Evolutionary conservation across 2,888 invertebrate species (phyloP), one percentile per base, ranked within the genome.

Genomic region (Orthosia gothica): DNA sequence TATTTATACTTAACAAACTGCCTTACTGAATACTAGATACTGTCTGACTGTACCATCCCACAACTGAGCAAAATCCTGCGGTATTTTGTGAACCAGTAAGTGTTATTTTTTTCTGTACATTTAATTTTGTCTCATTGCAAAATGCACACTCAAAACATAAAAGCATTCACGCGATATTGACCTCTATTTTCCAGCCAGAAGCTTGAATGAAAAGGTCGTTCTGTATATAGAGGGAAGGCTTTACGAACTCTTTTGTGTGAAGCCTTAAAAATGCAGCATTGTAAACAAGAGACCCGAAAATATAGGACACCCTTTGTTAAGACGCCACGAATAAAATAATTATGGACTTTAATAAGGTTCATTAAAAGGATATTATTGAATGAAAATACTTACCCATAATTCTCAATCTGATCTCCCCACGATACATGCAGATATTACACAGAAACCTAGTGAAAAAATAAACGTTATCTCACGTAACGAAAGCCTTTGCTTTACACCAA

Each of bases 361-460:
- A 18, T 18, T 32, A 1, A 40, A 0, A 9, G 18, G 12, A 40
- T 26, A 70, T 26, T 65, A n/a, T 49, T 11, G 9, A 62, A 40
- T 23, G 15, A 49, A 49, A 62, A 79, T 86, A 90, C 91, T 90
- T 50, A 90, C 89, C 62, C 58, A 70, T 82, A 52, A 82, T 81
- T 70, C 52, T 47, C 70, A 82, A 84, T 79, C 81, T 49, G 74
- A 77, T 69, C 80, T 81, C 71, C 87, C 75, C 79, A 75, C 81
- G 82, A 85, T 77, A 82, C 77, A 82, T 78, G 81, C 79, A 76
- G 76, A 84, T 84, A 87, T 79, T 83, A 85, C 87, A 87, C 85
- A 82, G 75, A 77, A 69, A 64, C 49, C 73, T 76, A 69, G 73
- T 54, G 81, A 82, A 88, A 87, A 88, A 87, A 89, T 85, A 83